Evolutionary conservation across 2,888 invertebrate genomes (phyloP), one percentile per base, ranked within the genome.

Genomic region (Calameuta idolon): DNA sequence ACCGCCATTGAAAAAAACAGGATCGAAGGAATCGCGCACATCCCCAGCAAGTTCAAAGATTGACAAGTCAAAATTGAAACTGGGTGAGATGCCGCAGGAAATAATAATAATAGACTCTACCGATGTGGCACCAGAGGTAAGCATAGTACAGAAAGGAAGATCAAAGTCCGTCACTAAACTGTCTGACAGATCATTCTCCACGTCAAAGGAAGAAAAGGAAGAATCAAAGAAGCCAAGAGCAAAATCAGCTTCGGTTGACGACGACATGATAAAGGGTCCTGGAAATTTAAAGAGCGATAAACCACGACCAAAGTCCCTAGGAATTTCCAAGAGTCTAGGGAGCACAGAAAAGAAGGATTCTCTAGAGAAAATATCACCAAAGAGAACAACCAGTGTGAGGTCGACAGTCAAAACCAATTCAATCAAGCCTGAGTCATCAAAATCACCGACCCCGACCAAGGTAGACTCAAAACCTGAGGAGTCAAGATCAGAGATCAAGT

Each of bases 331-430:
- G 80, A 91, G 91, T 77, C 84, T 91, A 34, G 88, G 91, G 12
- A 90, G 90, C 69, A 89, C 90, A 0, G 91, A 91, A 69, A 87
- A 86, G 73, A 89, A 86, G 78, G 91, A 91, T 73, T 88, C 90
- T 4, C 15, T 83, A 31, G 91, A 91, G 31, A 91, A 87, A 81
- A 83, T 90, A 15, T 91, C 91, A 0, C 90, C 90, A 5, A 91
- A 91, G 79, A 86, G 88, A 77, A 83, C 85, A 11, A 76, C 79
- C 37, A 81, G 77, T 76, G 74, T 83, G 93, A 80, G 94, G 93
- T 80, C 94, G 93, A 89, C 92, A 94, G 74, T 92, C 93, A 74
- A 94, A 94, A 87, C 92, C 94, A 69, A 94, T 85, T 93, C 94
- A 79, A 92, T 94, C 37, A 94, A 94, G 85, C 93, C 93, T 80